Percentiles rank a stretch among this genome's conserved stretches.
phyloP scores from a whole-genome alignment of 2,797 vertebrate genomes.

The Lepilemur septentrionalis region DNA sequence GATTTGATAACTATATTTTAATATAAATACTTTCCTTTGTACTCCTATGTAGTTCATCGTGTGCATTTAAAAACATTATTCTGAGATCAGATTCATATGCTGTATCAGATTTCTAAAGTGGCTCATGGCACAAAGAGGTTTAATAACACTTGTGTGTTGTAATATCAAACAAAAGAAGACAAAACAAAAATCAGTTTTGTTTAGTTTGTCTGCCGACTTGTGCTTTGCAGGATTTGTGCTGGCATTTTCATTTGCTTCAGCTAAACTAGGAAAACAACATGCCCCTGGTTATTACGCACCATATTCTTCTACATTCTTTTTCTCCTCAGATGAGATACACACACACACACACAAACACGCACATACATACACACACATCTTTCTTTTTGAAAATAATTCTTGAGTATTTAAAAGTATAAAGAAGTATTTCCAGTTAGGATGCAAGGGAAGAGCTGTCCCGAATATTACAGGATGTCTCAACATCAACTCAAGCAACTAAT shows the following conservation, averaged over 20 bases:
- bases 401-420: background rate
- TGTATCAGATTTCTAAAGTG: background rate
- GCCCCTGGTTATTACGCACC: background rate
- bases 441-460: background rate
- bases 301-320: background rate
- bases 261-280: conserved; percentile 15
- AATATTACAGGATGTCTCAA: conserved; percentile 27
- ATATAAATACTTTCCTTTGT: background rate
- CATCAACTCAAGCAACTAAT: background rate
- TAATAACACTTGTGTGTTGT: background rate
- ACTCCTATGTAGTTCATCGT: background rate
- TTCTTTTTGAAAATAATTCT: background rate
- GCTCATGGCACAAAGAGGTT: background rate
- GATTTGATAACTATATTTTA: background rate
- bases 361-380: background rate
- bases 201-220: background rate
- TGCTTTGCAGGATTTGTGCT: background rate
- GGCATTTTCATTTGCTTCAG: conserved; percentile 23
- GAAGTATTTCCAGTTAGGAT: conserved; percentile 1
- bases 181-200: background rate
- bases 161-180: conserved; percentile 36
- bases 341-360: background rate
- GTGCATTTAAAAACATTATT: background rate
- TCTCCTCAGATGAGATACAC: background rate
- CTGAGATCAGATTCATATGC: background rate